These are phyloP conservation scores for Masnerella sp. DNA, from an alignment of 2,888 invertebrate species.

Conservation along the genomic window DNA sequence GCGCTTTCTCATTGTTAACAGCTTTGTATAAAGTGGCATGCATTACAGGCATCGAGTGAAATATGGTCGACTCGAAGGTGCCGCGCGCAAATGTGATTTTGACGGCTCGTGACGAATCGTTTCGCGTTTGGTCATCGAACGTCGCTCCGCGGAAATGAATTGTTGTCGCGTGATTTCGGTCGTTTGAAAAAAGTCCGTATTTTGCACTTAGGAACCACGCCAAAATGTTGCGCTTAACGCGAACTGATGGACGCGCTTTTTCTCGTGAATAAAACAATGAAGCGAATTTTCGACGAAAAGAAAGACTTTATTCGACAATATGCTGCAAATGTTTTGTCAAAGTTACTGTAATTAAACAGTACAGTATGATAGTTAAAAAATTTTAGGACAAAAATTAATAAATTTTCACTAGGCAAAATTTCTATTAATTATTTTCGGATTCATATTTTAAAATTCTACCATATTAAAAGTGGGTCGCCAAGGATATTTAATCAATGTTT, in stretches of 20 bases:
- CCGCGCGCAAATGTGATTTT: constrained; percentile 42
- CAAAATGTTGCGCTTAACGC: constrained; percentile 1
- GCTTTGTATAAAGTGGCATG: constrained; percentile 21
- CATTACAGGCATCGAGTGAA: constrained; percentile 19
- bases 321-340: too few species aligned
- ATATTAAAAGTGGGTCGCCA: neutral
- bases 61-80: constrained; percentile 36
- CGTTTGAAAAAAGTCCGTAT: constrained; percentile 8
- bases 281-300: too few species aligned
- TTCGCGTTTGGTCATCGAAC: constrained; percentile 34
- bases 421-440: too few species aligned
- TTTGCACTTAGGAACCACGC: constrained; percentile 3
- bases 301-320: too few species aligned
- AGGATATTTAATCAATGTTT: neutral
- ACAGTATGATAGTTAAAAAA: too few species aligned
- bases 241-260: neutral
- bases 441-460: too few species aligned
- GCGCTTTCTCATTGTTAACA: constrained; percentile 32
- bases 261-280: neutral
- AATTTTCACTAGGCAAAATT: too few species aligned
- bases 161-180: constrained; percentile 35
- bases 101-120: constrained; percentile 48
- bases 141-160: constrained; percentile 35
- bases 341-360: too few species aligned
- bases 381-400: too few species aligned